These are phyloP conservation scores for Heterodera filipjevi DNA, from an alignment of 2,888 invertebrate species.

Conservation along the genomic window DNA sequence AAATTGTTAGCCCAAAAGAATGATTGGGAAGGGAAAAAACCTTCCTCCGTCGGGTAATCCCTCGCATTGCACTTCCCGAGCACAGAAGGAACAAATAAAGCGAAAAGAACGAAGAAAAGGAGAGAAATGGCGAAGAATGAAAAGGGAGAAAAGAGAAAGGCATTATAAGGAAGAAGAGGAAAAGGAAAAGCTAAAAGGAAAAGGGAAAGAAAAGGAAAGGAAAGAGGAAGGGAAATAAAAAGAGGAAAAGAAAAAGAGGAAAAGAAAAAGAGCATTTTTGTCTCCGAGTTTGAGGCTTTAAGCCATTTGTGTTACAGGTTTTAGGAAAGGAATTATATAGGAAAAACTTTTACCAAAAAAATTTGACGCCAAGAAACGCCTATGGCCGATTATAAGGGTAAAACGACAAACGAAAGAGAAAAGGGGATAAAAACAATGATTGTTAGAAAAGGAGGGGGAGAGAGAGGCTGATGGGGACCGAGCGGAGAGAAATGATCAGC, in stretches of 20 bases:
- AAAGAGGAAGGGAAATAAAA: not conserved
- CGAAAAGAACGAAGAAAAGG: not conserved
- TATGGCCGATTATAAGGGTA: no score
- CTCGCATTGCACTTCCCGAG: slow-evolving; percentile 1
- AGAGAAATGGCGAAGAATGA: not conserved
- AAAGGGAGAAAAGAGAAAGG: not conserved
- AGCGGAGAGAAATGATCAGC: not conserved
- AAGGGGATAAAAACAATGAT: not conserved
- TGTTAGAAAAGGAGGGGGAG: not conserved
- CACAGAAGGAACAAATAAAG: not conserved
- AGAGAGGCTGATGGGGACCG: not conserved
- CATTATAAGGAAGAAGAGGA: not conserved
- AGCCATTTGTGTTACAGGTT: no score
- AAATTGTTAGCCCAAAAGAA: not conserved
- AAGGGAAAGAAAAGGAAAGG: not conserved
- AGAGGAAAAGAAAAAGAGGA: no score
- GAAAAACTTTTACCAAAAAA: no score
- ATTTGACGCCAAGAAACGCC: no score
- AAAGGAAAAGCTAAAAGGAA: not conserved
- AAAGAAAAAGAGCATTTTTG: no score
- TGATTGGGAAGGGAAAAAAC: not conserved
- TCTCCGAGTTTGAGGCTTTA: no score
- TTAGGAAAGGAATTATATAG: no score
- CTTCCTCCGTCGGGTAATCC: slow-evolving; percentile 25
- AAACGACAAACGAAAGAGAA: not conserved